Percentiles rank a stretch among this genome's conserved stretches.
Evolutionary conservation across 2,888 invertebrate genomes (phyloP).

Genomic region (Ormyrus pomaceus): DNA sequence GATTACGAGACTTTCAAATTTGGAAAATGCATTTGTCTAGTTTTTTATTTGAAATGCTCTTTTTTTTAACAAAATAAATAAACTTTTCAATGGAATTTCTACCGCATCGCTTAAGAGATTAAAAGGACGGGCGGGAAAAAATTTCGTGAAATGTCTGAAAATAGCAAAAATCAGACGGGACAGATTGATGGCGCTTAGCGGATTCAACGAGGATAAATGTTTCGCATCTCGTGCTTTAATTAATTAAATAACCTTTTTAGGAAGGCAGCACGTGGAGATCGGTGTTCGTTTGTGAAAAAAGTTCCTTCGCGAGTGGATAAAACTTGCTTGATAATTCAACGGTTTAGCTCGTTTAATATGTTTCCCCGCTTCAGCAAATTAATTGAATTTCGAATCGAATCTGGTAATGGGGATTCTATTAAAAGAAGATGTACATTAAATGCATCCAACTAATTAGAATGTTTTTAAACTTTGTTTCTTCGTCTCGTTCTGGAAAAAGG

Average conservation of each 20-base stretch:
- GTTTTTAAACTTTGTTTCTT: too few relatives aligned
- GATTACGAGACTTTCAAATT: too few relatives aligned
- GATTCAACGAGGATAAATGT: conserved; percentile 42
- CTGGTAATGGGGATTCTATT: too few relatives aligned
- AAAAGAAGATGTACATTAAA: too few relatives aligned
- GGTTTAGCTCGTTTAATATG: too few relatives aligned
- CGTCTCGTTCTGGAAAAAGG: too few relatives aligned
- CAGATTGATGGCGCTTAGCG: conserved; percentile 39
- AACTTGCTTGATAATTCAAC: conserved; percentile 1
- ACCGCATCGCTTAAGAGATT: conserved; percentile 26
- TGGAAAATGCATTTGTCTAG: too few relatives aligned
- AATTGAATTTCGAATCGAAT: too few relatives aligned
- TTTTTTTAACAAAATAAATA: background rate
- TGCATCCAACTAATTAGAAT: too few relatives aligned
- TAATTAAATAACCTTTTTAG: conserved; percentile 32
- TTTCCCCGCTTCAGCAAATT: too few relatives aligned
- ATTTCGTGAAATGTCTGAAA: conserved; percentile 3
- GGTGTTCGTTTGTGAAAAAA: conserved; percentile 3
- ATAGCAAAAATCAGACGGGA: conserved; percentile 22
- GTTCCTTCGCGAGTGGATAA: background rate
- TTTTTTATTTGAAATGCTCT: background rate
- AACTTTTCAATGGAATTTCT: background rate
- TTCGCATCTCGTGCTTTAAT: conserved; percentile 13
- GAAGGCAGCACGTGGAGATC: background rate
- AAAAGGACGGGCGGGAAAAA: background rate